These are phyloP conservation scores for Acrossocheilus fasciatus DNA, from an alignment of 2,797 vertebrate genomes.

Conservation along the genomic window DNA sequence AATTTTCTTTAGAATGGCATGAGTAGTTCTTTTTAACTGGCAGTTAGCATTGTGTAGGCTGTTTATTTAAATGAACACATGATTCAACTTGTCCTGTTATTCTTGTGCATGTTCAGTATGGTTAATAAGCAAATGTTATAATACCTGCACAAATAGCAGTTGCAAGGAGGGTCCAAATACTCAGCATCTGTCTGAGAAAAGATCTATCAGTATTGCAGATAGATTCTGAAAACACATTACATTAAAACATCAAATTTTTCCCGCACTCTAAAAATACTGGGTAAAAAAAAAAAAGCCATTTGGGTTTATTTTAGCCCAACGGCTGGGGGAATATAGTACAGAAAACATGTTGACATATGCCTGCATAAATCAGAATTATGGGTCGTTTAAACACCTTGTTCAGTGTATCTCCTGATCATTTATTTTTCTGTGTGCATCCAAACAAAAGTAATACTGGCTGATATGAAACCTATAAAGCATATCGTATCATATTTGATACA, in stretches of 20 bases:
- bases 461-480: too few relatives aligned
- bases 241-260: neutral
- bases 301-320: neutral
- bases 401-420: too few relatives aligned
- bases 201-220: neutral
- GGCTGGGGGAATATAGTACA: neutral
- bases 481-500: neutral
- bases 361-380: neutral
- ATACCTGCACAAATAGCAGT: slow-evolving; percentile 7
- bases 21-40: neutral
- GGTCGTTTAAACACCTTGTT: neutral
- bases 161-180: slow-evolving; percentile 5
- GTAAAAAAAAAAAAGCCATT: neutral
- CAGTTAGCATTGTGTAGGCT: neutral
- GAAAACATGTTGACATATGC: neutral
- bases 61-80: neutral
- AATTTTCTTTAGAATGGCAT: slow-evolving; percentile 72
- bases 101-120: neutral
- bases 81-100: neutral
- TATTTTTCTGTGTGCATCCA: too few relatives aligned
- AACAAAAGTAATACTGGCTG: too few relatives aligned
- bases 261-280: neutral
- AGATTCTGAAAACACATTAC: neutral
- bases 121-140: neutral
- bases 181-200: slow-evolving; percentile 16